Base-by-base conservation (phyloP, 2,888 invertebrate genomes). In the Synanthedon myopaeformis region DNA sequence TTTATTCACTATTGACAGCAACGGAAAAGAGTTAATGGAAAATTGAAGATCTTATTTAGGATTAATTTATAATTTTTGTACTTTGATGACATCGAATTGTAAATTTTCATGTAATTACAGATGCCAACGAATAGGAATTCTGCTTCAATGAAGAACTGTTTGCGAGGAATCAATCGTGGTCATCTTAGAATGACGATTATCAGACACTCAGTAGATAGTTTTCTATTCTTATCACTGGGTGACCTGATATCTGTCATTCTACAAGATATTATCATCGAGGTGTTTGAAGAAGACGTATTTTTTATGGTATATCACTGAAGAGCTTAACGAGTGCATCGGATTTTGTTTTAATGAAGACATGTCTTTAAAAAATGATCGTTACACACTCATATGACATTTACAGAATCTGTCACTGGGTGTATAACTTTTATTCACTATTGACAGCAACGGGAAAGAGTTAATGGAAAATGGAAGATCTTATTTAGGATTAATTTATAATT, bases 191-290 rank as follows among this genome's bases (percentile, higher is more conserved):
- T 54, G 48, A 49, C 51, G 58, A 57, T 56, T 57, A 55, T 55
- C 51, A 61, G 53, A 41, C 14, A 49, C 52, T 52, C 57, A 58
- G 58, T 61, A 41, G 58, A 58, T 58, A 61, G 52, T 60, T 62
- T 50, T 53, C 28, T 17, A 41, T 56, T 55, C 59, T 55, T 62
- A 53, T 61, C 60, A 61, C 60, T 58, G 58, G 59, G 53, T 53
- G 52, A 42, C 1, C 51, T 58, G 57, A 57, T 59, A 52, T 13
- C 48, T 8, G n/a, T 13, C 6, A 54, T 13, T 28, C 42, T 48
- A 42, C n/a, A 49, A 53, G 35, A n/a, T 10, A 49, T 35, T 35
- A 35, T 35, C 35, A 10, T 2, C 35, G 35, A 6, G 8, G 2
- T 2, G 35, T 35, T 13, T 45, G 4, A 8, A n/a, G 8, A 35